These are phyloP conservation scores for Temnothorax curvispinosus DNA, from an alignment of 1,140 invertebrate genomes.

Conservation along the genomic window DNA sequence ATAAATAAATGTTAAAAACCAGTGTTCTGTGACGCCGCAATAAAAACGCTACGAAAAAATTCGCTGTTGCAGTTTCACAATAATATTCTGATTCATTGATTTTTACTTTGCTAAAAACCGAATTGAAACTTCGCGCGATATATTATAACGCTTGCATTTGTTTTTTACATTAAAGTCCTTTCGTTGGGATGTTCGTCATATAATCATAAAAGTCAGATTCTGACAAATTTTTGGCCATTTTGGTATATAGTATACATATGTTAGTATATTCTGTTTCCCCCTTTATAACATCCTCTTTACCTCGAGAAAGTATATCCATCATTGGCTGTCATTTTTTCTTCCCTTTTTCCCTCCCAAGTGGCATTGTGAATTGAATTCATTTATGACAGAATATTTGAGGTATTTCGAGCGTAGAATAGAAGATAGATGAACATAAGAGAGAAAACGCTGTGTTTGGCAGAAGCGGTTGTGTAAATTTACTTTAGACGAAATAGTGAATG, in stretches of 20 bases:
- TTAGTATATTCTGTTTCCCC: not conserved
- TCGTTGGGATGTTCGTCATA: not conserved
- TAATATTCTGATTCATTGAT: not conserved
- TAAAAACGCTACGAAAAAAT: not conserved
- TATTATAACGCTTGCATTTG: not conserved
- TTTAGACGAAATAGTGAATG: not conserved
- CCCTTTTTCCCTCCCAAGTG: not conserved
- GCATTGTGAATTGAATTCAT: conserved; percentile 52
- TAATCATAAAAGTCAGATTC: not conserved
- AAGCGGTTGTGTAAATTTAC: not conserved
- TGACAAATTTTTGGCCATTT: conserved; percentile 45
- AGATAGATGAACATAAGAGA: conserved; percentile 34
- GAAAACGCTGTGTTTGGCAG: not conserved
- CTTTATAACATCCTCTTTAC: not conserved
- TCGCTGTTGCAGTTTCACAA: not conserved
- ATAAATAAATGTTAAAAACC: conserved; percentile 24
- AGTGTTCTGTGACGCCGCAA: not conserved
- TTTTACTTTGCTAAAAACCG: not conserved
- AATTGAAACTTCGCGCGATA: not conserved
- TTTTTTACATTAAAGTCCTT: not conserved
- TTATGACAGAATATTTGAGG: conserved; percentile 38
- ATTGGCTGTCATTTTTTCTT: not conserved
- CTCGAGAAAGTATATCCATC: not conserved
- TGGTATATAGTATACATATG: not conserved
- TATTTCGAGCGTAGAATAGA: conserved; percentile 13